A percentile compares a stretch with the other conserved stretches of the same genome.
Evolutionary conservation across 2,797 vertebrate species (phyloP).

Genomic region (Sebastiscus albofasciatus): DNA sequence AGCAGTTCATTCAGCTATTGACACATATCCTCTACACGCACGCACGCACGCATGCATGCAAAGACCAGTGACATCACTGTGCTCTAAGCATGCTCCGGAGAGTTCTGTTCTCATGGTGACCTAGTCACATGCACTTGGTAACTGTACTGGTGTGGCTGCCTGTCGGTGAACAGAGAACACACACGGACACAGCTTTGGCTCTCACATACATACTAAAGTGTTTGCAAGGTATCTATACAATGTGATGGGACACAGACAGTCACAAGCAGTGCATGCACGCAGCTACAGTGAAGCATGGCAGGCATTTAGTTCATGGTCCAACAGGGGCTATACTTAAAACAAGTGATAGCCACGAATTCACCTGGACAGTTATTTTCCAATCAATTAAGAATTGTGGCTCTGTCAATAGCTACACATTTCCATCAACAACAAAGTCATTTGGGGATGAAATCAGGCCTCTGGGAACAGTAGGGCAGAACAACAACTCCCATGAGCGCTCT

Average conservation of each 20-base stretch:
- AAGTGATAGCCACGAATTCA: neutral
- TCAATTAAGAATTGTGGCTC: slow-evolving; percentile 30
- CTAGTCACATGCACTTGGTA: slow-evolving; percentile 65
- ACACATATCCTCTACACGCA: neutral
- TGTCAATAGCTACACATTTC: slow-evolving; percentile 11
- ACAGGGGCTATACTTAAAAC: neutral
- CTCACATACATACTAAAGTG: neutral
- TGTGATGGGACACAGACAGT: neutral
- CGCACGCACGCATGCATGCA: slow-evolving; percentile 13
- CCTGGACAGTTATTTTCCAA: slow-evolving; percentile 23
- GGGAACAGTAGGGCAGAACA: slow-evolving; percentile 20
- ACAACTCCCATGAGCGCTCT: slow-evolving; percentile 35
- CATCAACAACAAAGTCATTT: slow-evolving; percentile 25
- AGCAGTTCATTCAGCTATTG: slow-evolving; percentile 2
- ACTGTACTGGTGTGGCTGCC: slow-evolving; percentile 57
- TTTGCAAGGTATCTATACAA: neutral
- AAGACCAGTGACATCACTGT: slow-evolving; percentile 58
- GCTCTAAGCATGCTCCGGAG: slow-evolving; percentile 69
- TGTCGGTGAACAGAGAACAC: slow-evolving; percentile 16
- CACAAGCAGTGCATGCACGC: neutral
- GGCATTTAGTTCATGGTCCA: neutral
- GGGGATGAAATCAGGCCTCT: slow-evolving; percentile 9
- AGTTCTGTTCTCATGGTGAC: slow-evolving; percentile 81
- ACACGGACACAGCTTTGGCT: neutral
- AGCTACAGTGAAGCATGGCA: neutral